phyloP scores from a whole-genome alignment of 2,113 vertebrate species.

The Rhea americana region DNA sequence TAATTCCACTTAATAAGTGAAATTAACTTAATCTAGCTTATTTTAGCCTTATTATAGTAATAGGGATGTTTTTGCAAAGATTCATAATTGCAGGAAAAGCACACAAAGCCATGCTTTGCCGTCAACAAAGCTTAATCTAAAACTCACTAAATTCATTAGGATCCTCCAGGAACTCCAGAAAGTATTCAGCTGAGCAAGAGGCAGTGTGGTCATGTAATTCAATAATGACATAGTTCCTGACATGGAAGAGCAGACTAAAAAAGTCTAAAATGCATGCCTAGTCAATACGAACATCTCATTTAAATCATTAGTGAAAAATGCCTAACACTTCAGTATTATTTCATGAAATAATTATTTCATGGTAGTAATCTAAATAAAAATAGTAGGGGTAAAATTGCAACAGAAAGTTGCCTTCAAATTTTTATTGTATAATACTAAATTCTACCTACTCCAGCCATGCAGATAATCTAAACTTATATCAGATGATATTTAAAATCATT shows the following conservation, averaged over 20 bases:
- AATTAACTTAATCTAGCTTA: not conserved
- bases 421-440: not conserved
- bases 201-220: not conserved
- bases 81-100: not conserved
- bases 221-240: not conserved
- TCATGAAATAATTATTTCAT: not conserved
- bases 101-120: not conserved
- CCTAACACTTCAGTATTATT: not conserved
- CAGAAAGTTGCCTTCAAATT: not conserved
- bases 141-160: not conserved
- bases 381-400: not conserved
- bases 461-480: not conserved
- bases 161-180: not conserved
- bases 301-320: not conserved
- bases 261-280: not conserved
- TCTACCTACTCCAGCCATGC: not conserved
- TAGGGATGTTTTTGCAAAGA: not conserved
- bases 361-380: not conserved
- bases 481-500: not conserved
- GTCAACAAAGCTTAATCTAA: not conserved
- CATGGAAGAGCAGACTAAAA: not conserved
- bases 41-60: not conserved
- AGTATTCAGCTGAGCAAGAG: not conserved
- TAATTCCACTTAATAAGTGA: not conserved
- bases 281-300: not conserved